Conservation (phyloP, 2,888 invertebrate genomes). For the Caenorhabditis sp. region DNA sequence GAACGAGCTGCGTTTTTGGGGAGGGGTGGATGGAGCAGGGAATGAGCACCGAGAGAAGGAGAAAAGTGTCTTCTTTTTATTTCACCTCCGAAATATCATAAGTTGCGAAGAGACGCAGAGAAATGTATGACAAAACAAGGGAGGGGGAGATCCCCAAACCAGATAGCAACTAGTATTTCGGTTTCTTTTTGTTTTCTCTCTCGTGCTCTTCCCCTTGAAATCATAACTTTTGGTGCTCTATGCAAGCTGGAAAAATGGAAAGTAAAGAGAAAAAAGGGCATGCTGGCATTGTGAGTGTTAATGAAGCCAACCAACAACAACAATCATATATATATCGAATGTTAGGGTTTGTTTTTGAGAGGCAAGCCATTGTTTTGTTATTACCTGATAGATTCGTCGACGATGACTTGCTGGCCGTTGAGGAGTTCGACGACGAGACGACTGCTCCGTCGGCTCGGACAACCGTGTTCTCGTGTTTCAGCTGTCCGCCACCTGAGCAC, state of each 20-base stretch:
- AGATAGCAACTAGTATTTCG: slow-evolving; percentile 32
- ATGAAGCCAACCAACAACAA: not conserved
- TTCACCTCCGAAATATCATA: slow-evolving; percentile 41
- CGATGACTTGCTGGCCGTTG: slow-evolving; percentile 65
- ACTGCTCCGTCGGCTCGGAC: slow-evolving; percentile 80
- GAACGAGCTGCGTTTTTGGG: slow-evolving; percentile 6
- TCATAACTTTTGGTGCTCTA: slow-evolving; percentile 1
- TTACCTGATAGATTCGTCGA: slow-evolving; percentile 63
- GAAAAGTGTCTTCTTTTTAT: slow-evolving; percentile 34
- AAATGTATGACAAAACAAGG: slow-evolving; percentile 17
- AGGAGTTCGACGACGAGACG: slow-evolving; percentile 59
- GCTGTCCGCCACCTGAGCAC: slow-evolving; percentile 72
- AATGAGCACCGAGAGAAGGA: slow-evolving; percentile 12
- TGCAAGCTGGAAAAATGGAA: slow-evolving; percentile 6
- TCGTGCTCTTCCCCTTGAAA: not conserved
- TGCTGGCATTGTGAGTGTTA: not conserved
- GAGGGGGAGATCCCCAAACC: slow-evolving; percentile 28
- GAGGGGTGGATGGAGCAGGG: slow-evolving; percentile 16
- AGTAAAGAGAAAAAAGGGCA: not conserved
- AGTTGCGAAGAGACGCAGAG: slow-evolving; percentile 40
- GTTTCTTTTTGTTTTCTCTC: slow-evolving; percentile 1
- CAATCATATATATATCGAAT: not conserved
- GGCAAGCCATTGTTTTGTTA: not conserved
- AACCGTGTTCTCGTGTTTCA: slow-evolving; percentile 84
- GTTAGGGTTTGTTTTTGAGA: not conserved